Percentiles rank a stretch among this genome's conserved stretches.
Evolutionary conservation across 1,140 invertebrate genomes (phyloP).

Genomic region (Cardiocondyla obscurior): DNA sequence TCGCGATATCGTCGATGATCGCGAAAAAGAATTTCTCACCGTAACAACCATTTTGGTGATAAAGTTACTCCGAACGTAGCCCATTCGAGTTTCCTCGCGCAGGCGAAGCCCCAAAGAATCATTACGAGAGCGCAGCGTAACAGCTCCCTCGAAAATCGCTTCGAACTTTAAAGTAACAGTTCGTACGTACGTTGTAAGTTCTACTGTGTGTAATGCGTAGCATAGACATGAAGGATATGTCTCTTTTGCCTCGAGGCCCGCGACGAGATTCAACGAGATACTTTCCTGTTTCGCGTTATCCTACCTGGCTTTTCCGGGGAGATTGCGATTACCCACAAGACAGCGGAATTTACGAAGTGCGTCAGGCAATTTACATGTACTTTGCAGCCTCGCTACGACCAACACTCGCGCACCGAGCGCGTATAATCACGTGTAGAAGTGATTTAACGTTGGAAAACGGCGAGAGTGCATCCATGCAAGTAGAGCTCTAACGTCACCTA

Average conservation of each 20-base stretch:
- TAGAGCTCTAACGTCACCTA: conserved; percentile 9
- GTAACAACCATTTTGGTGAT: neutral
- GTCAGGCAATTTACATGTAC: conserved; percentile 51
- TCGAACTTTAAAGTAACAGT: conserved; percentile 17
- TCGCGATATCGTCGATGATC: neutral
- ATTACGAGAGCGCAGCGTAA: conserved; percentile 10
- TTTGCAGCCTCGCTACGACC: conserved; percentile 14
- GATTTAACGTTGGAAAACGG: conserved; percentile 40
- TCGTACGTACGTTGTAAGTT: conserved; percentile 4
- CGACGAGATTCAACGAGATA: conserved; percentile 46
- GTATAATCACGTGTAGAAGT: conserved; percentile 40
- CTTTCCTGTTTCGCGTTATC: conserved; percentile 43
- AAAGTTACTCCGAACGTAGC: conserved; percentile 3
- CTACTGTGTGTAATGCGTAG: neutral
- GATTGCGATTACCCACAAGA: conserved; percentile 39
- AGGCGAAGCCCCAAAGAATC: conserved; percentile 15
- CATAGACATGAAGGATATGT: conserved; percentile 27
- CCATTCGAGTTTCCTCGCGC: neutral
- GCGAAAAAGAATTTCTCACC: neutral
- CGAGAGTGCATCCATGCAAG: conserved; percentile 38
- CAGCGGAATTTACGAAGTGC: conserved; percentile 52
- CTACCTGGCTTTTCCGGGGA: conserved; percentile 22
- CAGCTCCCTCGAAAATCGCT: conserved; percentile 27
- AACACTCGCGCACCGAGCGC: neutral
- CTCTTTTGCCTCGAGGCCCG: conserved; percentile 9